Percentiles rank a stretch among this genome's conserved stretches.
Conservation (phyloP, 2,113 vertebrate genomes). For the Melanostigma gelatinosum region DNA sequence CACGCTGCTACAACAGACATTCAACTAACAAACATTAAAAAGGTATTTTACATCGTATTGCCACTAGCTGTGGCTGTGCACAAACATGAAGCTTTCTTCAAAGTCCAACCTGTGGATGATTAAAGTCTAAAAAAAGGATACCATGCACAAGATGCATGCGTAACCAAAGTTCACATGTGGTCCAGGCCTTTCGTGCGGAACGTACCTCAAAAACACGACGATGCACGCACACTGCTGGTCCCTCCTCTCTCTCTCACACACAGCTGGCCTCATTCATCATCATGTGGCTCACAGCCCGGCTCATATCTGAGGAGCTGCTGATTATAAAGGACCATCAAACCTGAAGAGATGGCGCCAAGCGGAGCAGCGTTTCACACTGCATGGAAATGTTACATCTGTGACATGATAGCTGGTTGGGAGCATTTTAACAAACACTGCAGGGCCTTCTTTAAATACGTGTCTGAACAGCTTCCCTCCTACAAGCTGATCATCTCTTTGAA, state of each 20-base stretch:
- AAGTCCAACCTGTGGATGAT: background rate
- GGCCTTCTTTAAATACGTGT: background rate
- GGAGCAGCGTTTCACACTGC: constrained; percentile 35
- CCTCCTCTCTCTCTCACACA: background rate
- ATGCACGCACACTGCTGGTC: background rate
- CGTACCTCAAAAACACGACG: background rate
- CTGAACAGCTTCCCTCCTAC: background rate
- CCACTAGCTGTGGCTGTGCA: background rate
- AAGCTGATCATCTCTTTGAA: background rate
- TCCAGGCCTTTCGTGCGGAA: background rate
- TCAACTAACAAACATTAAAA: background rate
- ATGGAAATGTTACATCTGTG: background rate
- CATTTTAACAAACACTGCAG: background rate
- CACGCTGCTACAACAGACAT: background rate
- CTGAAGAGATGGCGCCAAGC: constrained; percentile 26
- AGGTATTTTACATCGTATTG: too few relatives aligned
- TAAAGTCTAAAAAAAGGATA: background rate
- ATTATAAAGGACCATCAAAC: constrained; percentile 30
- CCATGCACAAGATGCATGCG: background rate
- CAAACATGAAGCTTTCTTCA: background rate
- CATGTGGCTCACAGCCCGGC: constrained; percentile 16
- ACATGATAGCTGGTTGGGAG: background rate
- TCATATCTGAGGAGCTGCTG: constrained; percentile 30
- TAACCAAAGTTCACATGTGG: background rate
- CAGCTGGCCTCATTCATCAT: constrained; percentile 8